phyloP scores from a whole-genome alignment of 2,888 invertebrate genomes.

The Eupithecia centaureata region DNA sequence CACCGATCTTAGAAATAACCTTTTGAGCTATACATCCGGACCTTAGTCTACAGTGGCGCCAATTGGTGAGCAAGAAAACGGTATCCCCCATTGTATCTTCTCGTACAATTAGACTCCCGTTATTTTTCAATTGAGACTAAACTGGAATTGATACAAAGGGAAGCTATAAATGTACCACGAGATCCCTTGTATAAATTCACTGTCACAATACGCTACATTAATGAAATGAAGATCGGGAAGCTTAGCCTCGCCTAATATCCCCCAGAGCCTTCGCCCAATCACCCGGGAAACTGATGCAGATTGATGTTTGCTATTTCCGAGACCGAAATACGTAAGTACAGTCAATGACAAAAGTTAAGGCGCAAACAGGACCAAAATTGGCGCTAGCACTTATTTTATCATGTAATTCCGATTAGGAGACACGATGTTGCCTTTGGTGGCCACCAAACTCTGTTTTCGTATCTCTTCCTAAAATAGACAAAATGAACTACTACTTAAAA shows the following conservation, averaged over 20 bases:
- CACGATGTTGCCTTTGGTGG: no score
- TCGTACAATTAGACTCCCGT: neutral
- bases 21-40: no score
- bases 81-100: no score
- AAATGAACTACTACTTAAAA: no score
- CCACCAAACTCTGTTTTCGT: no score
- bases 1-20: no score
- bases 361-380: no score
- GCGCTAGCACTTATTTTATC: no score
- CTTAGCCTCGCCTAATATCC: constrained; percentile 28
- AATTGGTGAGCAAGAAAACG: no score
- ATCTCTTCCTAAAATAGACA: no score
- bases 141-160: neutral
- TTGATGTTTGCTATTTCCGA: constrained; percentile 53
- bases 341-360: neutral
- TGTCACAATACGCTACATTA: constrained; percentile 27
- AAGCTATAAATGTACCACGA: neutral
- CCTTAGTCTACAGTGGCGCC: no score
- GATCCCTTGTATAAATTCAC: constrained; percentile 11
- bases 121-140: neutral
- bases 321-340: constrained; percentile 10
- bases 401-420: no score
- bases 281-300: constrained; percentile 59
- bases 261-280: constrained; percentile 48
- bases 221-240: constrained; percentile 28